Conservation (phyloP, 2,888 invertebrate genomes). For the Sarcophaga rosellei region DNA sequence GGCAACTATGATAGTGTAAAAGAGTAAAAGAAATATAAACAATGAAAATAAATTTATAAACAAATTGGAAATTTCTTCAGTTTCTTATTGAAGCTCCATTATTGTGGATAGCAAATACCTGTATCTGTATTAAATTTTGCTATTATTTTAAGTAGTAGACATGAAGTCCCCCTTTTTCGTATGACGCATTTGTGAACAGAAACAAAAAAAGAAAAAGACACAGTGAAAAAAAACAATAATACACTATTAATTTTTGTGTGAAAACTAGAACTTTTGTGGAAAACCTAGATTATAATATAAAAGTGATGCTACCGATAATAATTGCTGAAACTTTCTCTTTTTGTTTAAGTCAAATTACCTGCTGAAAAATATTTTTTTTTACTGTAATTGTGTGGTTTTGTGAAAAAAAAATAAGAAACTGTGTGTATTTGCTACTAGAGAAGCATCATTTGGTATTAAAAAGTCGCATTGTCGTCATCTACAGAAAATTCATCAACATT, state of each 20-base stretch:
- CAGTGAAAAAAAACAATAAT: slow-evolving; percentile 30
- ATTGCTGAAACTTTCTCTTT: slow-evolving; percentile 61
- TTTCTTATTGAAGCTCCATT: slow-evolving; percentile 37
- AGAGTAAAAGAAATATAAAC: neutral
- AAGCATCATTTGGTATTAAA: slow-evolving; percentile 43
- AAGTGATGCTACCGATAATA: slow-evolving; percentile 32
- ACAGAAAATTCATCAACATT: slow-evolving; percentile 30
- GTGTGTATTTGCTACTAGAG: slow-evolving; percentile 13
- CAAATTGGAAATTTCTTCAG: slow-evolving; percentile 10
- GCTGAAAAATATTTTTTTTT: slow-evolving; percentile 20
- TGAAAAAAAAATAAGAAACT: slow-evolving; percentile 9
- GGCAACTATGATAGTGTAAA: neutral
- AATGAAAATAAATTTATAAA: slow-evolving; percentile 7
- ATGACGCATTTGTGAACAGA: slow-evolving; percentile 64
- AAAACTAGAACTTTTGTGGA: slow-evolving; percentile 58
- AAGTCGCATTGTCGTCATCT: slow-evolving; percentile 41
- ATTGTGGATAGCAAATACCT: slow-evolving; percentile 10
- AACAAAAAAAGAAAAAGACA: slow-evolving; percentile 13
- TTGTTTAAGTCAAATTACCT: slow-evolving; percentile 36
- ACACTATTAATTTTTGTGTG: slow-evolving; percentile 44
- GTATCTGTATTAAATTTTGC: slow-evolving; percentile 18
- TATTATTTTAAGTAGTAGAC: neutral
- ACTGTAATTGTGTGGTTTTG: neutral
- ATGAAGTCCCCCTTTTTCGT: slow-evolving; percentile 16
- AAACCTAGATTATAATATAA: slow-evolving; percentile 38